phyloP scores from a whole-genome alignment of 92 coral and sea anemone species.

The Siderastrea radians region DNA sequence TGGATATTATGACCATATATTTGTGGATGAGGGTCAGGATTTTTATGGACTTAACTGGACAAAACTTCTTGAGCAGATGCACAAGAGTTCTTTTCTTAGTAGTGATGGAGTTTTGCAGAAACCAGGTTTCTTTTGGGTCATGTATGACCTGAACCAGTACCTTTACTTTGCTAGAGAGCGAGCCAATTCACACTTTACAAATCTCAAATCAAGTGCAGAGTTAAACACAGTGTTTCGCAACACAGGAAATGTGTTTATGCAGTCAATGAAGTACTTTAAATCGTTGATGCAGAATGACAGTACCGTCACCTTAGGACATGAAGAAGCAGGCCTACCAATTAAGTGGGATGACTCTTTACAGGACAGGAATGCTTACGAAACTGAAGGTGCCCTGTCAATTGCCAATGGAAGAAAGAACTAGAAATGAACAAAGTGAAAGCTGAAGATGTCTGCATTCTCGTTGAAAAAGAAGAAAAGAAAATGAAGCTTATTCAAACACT shows the following conservation, averaged over 20 bases:
- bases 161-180: no score
- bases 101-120: background rate
- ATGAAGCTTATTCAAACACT: no score
- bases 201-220: background rate
- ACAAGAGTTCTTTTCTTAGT: background rate
- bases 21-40: slow-evolving; percentile 76
- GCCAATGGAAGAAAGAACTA: background rate
- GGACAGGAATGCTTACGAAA: background rate
- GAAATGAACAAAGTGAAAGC: slow-evolving; percentile 7
- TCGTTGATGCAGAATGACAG: background rate
- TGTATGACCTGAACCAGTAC: slow-evolving; percentile 16
- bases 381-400: slow-evolving; percentile 1
- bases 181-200: background rate
- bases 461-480: background rate
- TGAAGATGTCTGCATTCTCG: slow-evolving; percentile 56
- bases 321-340: slow-evolving; percentile 45
- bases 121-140: background rate
- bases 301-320: slow-evolving; percentile 30
- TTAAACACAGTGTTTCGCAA: slow-evolving; percentile 55
- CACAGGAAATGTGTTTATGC: slow-evolving; percentile 46
- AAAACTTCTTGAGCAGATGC: slow-evolving; percentile 24
- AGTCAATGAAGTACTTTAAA: slow-evolving; percentile 46
- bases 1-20: slow-evolving; percentile 58
- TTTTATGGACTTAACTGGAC: slow-evolving; percentile 51
- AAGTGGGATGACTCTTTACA: slow-evolving; percentile 27